Base-by-base conservation (phyloP, 1,140 invertebrate genomes). In the Arion vulgaris region DNA sequence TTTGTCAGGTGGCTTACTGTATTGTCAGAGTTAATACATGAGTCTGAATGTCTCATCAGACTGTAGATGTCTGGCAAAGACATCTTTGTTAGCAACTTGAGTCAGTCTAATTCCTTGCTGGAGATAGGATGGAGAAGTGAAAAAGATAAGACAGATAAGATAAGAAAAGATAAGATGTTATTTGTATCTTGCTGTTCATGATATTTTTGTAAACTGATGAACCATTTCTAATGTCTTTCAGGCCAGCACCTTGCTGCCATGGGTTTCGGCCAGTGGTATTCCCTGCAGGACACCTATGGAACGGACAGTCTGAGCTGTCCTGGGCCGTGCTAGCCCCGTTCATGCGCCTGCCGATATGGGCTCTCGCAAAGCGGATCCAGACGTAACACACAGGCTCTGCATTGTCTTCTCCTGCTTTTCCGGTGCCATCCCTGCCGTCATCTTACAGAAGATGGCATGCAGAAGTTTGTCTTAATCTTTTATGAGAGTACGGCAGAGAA, bases 231-330 rank as follows among this genome's bases (percentile, higher is more conserved):
- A 45, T 15, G 15, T 45, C 23, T 69, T 74, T 34, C 80, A 81
- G 80, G 80, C 62, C 75, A 80, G 32, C 85, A 86, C 77, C 62
- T 86, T 53, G 72, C 66, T 53, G 69, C 77, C 62, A 80, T 83
- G 51, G 83, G 85, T 41, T 86, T 84, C 73, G 85, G 85, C 23
- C 85, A 82, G 77, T 86, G 85, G 85, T 82, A 80, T 28, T 84
- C 83, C 1, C 76, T 86, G 38, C 83, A 84, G 78, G 81, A 84
- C 26, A 83, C 68, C 72, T 86, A 86, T 53, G 83, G 83, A 23
- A 81, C 80, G 38, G 85, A 86, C 76, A 77, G 77, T 71, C 82
- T 86, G 45, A 45, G 66, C 26, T 81, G 80, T 81, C 80, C 80
- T 38, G 71, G 41, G 69, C 71, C 66, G 80, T 81, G 80, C 80